Percentiles rank a stretch among this genome's conserved stretches.
phyloP scores from a whole-genome alignment of 2,797 vertebrate species.

The Prunella strophiata region DNA sequence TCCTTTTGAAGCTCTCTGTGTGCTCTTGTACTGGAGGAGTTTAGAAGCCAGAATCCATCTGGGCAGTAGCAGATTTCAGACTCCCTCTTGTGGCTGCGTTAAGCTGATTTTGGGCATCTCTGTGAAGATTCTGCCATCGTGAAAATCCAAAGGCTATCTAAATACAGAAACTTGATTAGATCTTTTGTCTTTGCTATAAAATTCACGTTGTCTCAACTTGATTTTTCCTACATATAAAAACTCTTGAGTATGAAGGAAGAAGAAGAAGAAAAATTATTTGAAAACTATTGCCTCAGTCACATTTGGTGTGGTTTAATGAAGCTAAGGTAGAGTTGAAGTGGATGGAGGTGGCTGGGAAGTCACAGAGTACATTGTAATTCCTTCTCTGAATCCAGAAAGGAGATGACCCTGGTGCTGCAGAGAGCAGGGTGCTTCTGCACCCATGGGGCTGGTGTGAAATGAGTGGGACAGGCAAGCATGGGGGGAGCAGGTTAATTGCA shows the following conservation, averaged over 20 bases:
- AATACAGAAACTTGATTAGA: neutral
- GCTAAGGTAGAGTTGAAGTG: neutral
- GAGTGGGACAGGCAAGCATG: neutral
- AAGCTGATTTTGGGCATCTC: neutral
- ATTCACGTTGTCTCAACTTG: neutral
- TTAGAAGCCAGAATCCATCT: neutral
- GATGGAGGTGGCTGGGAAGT: neutral
- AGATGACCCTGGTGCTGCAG: neutral
- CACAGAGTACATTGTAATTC: neutral
- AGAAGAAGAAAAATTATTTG: neutral
- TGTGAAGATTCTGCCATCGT: neutral
- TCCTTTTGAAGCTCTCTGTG: neutral
- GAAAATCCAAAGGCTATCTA: neutral
- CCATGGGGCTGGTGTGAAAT: neutral
- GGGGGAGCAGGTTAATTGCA: neutral
- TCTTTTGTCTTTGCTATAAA: neutral
- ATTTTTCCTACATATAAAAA: neutral
- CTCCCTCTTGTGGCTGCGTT: constrained; percentile 37
- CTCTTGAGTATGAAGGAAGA: neutral
- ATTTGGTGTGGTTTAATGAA: neutral
- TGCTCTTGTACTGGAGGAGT: neutral
- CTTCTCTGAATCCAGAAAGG: neutral
- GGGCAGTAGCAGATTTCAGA: neutral
- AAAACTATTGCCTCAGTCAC: neutral
- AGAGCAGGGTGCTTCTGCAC: neutral